phyloP scores from a whole-genome alignment of 2,797 vertebrate genomes.

The Tapirus indicus region DNA sequence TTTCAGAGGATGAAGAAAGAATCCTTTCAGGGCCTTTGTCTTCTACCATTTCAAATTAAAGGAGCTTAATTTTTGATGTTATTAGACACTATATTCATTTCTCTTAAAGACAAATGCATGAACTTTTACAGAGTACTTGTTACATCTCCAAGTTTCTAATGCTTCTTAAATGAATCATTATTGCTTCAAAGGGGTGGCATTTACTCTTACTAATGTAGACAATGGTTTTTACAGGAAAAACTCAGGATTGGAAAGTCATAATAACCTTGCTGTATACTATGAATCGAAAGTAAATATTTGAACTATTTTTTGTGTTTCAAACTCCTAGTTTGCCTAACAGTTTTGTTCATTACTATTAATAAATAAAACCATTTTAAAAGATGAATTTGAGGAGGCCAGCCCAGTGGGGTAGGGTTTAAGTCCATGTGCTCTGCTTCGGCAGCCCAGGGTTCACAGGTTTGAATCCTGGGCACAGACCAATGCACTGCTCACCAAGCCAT shows the following conservation, averaged over 20 bases:
- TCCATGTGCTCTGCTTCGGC: too few relatives aligned
- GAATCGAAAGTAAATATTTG: neutral
- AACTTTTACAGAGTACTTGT: neutral
- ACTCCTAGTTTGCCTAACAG: neutral
- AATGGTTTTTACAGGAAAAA: conserved; percentile 27
- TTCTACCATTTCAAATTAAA: conserved; percentile 3
- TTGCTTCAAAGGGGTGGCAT: neutral
- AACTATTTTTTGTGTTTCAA: conserved; percentile 34
- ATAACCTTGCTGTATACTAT: neutral
- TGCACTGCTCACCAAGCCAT: too few relatives aligned
- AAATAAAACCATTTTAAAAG: conserved; percentile 18
- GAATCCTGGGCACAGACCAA: too few relatives aligned
- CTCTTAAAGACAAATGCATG: neutral
- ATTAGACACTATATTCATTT: neutral
- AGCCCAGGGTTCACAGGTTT: too few relatives aligned
- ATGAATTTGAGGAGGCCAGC: neutral
- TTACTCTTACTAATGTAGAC: neutral
- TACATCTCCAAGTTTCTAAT: conserved; percentile 2
- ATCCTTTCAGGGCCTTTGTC: neutral
- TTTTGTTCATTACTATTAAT: conserved; percentile 20
- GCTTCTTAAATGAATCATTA: neutral
- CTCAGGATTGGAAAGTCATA: neutral
- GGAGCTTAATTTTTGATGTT: neutral
- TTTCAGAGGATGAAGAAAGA: neutral
- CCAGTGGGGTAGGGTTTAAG: too few relatives aligned